Conservation (phyloP, 2,113 vertebrate species). For the Gavialis gangeticus region DNA sequence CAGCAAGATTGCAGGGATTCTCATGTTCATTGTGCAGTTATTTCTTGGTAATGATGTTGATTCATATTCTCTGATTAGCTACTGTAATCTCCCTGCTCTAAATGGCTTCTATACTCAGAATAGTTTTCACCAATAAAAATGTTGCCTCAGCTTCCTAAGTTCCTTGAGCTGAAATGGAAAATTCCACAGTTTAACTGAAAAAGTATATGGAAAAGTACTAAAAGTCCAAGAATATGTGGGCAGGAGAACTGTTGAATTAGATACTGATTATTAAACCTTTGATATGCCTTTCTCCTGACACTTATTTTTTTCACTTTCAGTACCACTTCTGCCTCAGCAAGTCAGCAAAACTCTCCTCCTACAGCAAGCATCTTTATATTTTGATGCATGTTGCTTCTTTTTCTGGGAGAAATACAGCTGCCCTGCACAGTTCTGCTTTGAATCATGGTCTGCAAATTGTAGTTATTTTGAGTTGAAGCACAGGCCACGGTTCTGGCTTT, state of each 20-base stretch:
- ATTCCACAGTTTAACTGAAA: background rate
- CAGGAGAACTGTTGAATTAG: background rate
- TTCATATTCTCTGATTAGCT: slow-evolving; percentile 7
- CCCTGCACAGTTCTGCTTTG: background rate
- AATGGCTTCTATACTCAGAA: background rate
- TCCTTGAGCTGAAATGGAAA: background rate
- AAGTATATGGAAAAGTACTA: background rate
- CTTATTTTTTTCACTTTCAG: background rate
- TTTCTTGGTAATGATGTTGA: background rate
- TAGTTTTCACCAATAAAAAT: background rate
- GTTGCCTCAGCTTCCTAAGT: background rate
- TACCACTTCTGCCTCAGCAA: background rate
- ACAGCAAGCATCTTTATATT: background rate
- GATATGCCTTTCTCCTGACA: background rate
- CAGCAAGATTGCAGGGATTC: slow-evolving; percentile 7
- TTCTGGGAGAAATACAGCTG: background rate
- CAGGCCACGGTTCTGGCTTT: background rate
- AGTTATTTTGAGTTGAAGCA: background rate
- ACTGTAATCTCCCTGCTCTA: slow-evolving; percentile 3
- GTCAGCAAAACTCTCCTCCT: background rate
- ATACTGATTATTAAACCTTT: background rate
- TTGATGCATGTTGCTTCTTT: background rate
- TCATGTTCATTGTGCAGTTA: background rate
- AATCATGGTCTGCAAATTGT: background rate
- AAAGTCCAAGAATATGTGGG: background rate